Evolutionary conservation across 2,888 invertebrate species (phyloP).

Genomic region (Rhaphigaster nebulosa): DNA sequence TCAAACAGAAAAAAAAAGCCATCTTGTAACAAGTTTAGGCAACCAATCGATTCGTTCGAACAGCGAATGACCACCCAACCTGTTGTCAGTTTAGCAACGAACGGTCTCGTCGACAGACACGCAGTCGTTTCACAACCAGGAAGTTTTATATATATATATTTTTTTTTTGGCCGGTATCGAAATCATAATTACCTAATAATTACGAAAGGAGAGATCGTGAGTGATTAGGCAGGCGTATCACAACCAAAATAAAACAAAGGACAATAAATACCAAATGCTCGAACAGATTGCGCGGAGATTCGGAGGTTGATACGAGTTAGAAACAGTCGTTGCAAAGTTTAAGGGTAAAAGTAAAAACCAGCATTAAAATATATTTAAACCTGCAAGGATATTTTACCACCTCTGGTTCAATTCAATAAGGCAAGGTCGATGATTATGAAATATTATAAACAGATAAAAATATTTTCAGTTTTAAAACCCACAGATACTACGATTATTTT

Average conservation of each 20-base stretch:
- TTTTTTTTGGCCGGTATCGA: neutral
- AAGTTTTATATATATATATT: neutral
- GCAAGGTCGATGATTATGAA: no score
- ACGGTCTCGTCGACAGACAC: neutral
- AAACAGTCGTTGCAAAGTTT: neutral
- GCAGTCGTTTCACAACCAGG: neutral
- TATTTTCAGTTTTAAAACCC: no score
- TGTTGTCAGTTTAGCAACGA: neutral
- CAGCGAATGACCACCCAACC: neutral
- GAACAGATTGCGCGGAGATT: neutral
- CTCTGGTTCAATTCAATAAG: no score
- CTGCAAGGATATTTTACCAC: no score
- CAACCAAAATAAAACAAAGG: slow-evolving; percentile 22
- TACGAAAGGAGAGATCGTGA: neutral
- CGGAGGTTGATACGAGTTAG: neutral
- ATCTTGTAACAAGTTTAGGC: neutral
- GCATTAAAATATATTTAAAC: no score
- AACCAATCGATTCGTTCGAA: neutral
- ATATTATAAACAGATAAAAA: no score
- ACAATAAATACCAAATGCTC: neutral
- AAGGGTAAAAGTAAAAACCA: neutral
- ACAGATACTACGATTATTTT: no score
- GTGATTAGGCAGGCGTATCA: neutral
- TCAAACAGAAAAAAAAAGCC: neutral
- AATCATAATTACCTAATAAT: neutral